Evolutionary conservation across 1,140 invertebrate species (phyloP).

Genomic region (Doryteuthis pealeii): DNA sequence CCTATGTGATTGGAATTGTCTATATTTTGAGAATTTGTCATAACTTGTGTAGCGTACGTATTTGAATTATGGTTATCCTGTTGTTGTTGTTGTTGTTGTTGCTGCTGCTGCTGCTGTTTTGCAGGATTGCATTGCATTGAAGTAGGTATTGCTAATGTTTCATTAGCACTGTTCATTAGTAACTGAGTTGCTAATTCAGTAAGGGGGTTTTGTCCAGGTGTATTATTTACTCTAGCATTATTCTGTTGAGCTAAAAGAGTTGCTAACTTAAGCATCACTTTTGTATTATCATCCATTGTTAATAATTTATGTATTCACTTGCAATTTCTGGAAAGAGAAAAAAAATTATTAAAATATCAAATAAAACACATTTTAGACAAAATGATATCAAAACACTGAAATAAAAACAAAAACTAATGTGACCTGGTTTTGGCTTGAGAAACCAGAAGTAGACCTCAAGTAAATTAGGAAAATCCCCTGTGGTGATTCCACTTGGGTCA

Average conservation of each 20-base stretch:
- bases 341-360: not conserved
- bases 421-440: too few relatives aligned
- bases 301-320: not conserved
- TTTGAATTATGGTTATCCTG: not conserved
- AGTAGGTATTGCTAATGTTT: not conserved
- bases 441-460: too few relatives aligned
- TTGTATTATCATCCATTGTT: constrained; percentile 13
- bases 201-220: not conserved
- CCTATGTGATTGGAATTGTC: not conserved
- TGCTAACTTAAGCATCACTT: constrained; percentile 4
- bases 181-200: not conserved
- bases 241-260: constrained; percentile 10
- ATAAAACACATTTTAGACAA: too few relatives aligned
- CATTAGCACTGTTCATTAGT: constrained; percentile 3
- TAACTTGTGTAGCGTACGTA: not conserved
- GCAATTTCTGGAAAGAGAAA: not conserved
- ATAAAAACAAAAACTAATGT: too few relatives aligned
- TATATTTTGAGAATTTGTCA: not conserved
- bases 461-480: too few relatives aligned
- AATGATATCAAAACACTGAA: too few relatives aligned
- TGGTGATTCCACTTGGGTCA: too few relatives aligned
- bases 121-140: not conserved
- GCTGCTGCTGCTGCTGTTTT: not conserved
- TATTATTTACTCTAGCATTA: not conserved
- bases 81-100: not conserved